These are phyloP conservation scores for Tigriopus californicus DNA, from an alignment of 2,888 invertebrate genomes.

Conservation along the genomic window DNA sequence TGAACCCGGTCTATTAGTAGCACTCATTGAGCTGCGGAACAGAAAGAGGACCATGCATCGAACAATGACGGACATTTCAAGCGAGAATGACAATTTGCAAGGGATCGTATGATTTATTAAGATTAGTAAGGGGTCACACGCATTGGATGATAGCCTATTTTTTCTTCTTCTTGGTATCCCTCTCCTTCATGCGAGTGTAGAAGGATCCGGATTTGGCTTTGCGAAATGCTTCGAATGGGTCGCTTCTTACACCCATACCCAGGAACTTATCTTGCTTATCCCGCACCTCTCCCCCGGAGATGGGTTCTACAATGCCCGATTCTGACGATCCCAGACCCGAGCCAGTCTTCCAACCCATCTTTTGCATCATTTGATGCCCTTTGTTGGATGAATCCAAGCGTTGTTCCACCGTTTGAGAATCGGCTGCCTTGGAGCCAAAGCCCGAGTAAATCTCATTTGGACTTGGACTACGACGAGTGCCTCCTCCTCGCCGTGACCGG, in stretches of 20 bases:
- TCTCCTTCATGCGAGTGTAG: slow-evolving; percentile 77
- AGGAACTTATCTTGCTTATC: slow-evolving; percentile 83
- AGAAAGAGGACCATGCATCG: too few relatives aligned
- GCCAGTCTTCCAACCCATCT: slow-evolving; percentile 93
- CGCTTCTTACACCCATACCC: slow-evolving; percentile 69
- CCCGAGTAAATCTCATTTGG: background rate
- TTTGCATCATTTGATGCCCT: slow-evolving; percentile 86
- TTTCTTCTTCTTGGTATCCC: slow-evolving; percentile 35
- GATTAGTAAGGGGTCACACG: too few relatives aligned
- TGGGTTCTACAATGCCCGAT: slow-evolving; percentile 87
- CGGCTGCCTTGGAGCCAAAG: background rate
- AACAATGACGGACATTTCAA: background rate
- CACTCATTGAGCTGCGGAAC: too few relatives aligned
- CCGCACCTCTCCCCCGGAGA: slow-evolving; percentile 64
- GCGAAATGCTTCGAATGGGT: slow-evolving; percentile 91
- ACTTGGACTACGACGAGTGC: background rate
- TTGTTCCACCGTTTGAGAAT: slow-evolving; percentile 16
- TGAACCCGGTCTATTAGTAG: too few relatives aligned
- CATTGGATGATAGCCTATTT: background rate
- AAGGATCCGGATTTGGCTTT: slow-evolving; percentile 89
- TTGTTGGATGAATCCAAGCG: slow-evolving; percentile 62
- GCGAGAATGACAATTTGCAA: background rate
- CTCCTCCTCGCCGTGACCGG: slow-evolving; percentile 17
- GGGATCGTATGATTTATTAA: too few relatives aligned
- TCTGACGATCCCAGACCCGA: slow-evolving; percentile 81